These are phyloP conservation scores for Ophion ellenae DNA, from an alignment of 2,888 invertebrate species.

Conservation along the genomic window DNA sequence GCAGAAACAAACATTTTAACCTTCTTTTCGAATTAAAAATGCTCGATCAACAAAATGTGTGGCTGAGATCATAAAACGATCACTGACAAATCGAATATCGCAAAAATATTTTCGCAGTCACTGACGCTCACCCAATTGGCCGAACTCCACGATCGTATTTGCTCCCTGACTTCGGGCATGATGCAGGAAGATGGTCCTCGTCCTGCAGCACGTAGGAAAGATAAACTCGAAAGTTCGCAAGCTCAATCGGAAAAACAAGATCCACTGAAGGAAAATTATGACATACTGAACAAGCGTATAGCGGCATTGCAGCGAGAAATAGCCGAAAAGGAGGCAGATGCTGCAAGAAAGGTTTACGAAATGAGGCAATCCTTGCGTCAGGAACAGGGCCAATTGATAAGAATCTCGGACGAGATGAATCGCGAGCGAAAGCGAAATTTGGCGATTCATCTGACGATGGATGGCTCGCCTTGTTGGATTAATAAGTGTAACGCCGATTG, in stretches of 20 bases:
- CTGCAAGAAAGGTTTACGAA: conserved; percentile 73
- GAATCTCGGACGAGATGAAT: conserved; percentile 76
- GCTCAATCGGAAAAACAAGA: conserved; percentile 21
- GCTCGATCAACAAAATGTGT: neutral
- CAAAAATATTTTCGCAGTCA: conserved; percentile 68
- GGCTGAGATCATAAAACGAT: neutral
- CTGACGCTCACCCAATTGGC: conserved; percentile 78
- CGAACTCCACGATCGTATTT: conserved; percentile 79
- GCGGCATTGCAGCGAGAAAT: conserved; percentile 78
- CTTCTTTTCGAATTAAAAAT: neutral
- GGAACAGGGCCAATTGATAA: conserved; percentile 76
- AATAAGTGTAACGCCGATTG: conserved; percentile 68
- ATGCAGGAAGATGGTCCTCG: conserved; percentile 69
- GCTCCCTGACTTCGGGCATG: conserved; percentile 74
- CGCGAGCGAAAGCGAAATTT: conserved; percentile 75
- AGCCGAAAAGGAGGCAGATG: conserved; percentile 76
- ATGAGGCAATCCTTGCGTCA: conserved; percentile 73
- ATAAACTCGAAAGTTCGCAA: neutral
- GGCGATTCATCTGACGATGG: conserved; percentile 71
- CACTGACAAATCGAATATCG: neutral
- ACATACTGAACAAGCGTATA: conserved; percentile 75
- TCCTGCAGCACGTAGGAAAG: conserved; percentile 23
- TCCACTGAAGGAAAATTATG: conserved; percentile 68
- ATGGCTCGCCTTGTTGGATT: conserved; percentile 66
- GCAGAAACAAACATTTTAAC: too few relatives aligned